These are phyloP conservation scores for Laticauda laticaudata DNA, from an alignment of 2,113 vertebrate genomes.

Conservation along the genomic window DNA sequence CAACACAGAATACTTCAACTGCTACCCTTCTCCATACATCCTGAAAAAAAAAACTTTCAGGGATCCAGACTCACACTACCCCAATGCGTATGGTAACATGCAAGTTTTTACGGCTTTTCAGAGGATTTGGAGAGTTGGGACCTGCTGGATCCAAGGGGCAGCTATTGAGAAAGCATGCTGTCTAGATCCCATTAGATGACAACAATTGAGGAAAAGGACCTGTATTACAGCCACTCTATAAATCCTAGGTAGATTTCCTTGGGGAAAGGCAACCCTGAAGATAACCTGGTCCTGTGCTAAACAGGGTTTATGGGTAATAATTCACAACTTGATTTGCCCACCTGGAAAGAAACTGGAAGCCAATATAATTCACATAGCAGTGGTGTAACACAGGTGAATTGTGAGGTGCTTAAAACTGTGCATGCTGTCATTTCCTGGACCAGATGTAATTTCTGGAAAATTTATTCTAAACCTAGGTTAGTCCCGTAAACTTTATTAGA, in stretches of 20 bases:
- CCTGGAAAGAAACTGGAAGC: not conserved
- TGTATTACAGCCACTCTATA: not conserved
- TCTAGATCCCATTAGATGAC: not conserved
- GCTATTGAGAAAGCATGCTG: not conserved
- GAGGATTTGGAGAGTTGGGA: not conserved
- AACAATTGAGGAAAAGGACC: not conserved
- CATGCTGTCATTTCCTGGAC: not conserved
- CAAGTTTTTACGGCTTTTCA: not conserved
- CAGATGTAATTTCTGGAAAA: not conserved
- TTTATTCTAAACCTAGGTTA: not conserved
- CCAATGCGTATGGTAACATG: not conserved
- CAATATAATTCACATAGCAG: not conserved
- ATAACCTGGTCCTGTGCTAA: not conserved
- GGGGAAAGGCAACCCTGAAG: not conserved
- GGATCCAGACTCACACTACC: not conserved
- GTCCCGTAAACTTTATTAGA: not conserved
- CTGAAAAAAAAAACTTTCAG: not conserved
- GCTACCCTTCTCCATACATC: not conserved
- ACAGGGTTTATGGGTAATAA: not conserved
- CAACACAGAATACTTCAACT: not conserved
- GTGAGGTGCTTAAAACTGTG: not conserved
- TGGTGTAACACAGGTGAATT: not conserved
- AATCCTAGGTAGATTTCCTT: not conserved
- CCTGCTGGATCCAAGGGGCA: not conserved
- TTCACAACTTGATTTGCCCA: not conserved